Percentiles rank a stretch among this genome's conserved stretches.
phyloP scores from a whole-genome alignment of 2,888 invertebrate species.

The Troides oblongomaculatus region DNA sequence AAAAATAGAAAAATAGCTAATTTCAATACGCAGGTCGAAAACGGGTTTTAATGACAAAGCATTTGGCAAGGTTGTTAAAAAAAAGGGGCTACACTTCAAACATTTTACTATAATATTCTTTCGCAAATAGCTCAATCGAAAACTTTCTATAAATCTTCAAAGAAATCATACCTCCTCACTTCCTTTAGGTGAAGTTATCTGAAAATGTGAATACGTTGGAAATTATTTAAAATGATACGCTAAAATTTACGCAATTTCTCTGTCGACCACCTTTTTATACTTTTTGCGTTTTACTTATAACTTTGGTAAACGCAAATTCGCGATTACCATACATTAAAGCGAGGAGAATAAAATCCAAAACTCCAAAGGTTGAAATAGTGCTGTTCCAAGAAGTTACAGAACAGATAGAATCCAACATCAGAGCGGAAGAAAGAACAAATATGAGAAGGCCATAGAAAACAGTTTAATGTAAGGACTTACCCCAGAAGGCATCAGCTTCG shows the following conservation, averaged over 20 bases:
- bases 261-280: too few relatives aligned
- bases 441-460: not conserved
- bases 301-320: not conserved
- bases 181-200: conserved; percentile 30
- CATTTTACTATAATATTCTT: not conserved
- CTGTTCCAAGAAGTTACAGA: not conserved
- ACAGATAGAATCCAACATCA: conserved; percentile 1
- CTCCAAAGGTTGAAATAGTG: too few relatives aligned
- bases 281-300: too few relatives aligned
- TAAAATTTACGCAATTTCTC: not conserved
- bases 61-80: not conserved
- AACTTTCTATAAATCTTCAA: conserved; percentile 14
- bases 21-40: not conserved
- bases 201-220: conserved; percentile 23
- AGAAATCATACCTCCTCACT: conserved; percentile 34
- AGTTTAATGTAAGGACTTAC: conserved; percentile 32
- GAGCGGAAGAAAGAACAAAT: conserved; percentile 5
- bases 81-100: not conserved
- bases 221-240: not conserved
- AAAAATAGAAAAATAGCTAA: not conserved
- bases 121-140: not conserved
- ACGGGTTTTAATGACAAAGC: not conserved
- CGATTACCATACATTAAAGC: not conserved
- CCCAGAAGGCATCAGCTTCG: conserved; percentile 30
- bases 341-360: not conserved